Percentiles rank a stretch among this genome's conserved stretches.
Evolutionary conservation across 2,888 invertebrate genomes (phyloP).

Genomic region (Philonicus albiceps): DNA sequence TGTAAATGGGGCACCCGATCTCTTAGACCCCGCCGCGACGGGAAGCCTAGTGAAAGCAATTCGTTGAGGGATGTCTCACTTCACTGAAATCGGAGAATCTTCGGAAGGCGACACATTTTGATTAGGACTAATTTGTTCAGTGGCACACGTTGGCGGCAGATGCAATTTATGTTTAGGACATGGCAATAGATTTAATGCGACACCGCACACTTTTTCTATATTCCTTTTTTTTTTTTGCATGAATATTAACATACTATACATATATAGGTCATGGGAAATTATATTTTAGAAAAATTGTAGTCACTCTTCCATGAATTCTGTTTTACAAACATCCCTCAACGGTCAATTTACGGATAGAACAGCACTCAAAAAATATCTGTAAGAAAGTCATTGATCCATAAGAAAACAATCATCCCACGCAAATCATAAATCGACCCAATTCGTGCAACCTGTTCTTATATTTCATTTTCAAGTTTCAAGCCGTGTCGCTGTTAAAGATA

Average conservation of each 20-base stretch:
- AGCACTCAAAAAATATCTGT: not conserved
- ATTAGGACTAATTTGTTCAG: conserved; percentile 13
- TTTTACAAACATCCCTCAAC: not conserved
- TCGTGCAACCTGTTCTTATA: not conserved
- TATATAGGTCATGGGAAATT: not conserved
- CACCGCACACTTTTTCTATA: not conserved
- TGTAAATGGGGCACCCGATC: conserved; percentile 34
- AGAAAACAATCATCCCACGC: not conserved
- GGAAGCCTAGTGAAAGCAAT: not conserved
- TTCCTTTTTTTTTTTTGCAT: not conserved
- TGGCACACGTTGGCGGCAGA: conserved; percentile 38
- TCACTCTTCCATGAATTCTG: not conserved
- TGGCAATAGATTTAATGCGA: not conserved
- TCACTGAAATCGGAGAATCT: conserved; percentile 19
- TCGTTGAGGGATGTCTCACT: not conserved
- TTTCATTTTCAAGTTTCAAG: not conserved
- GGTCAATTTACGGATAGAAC: not conserved
- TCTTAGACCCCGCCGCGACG: conserved; percentile 23
- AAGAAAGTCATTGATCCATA: not conserved
- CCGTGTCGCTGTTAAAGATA: not conserved
- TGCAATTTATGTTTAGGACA: not conserved
- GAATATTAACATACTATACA: not conserved
- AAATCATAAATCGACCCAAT: not conserved
- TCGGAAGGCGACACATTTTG: not conserved
- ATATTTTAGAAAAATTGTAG: not conserved